Percentiles rank a stretch among this genome's conserved stretches.
Evolutionary conservation across 35 echinoderm and acorn worm species (phyloP).

Genomic region (Anneissia japonica): DNA sequence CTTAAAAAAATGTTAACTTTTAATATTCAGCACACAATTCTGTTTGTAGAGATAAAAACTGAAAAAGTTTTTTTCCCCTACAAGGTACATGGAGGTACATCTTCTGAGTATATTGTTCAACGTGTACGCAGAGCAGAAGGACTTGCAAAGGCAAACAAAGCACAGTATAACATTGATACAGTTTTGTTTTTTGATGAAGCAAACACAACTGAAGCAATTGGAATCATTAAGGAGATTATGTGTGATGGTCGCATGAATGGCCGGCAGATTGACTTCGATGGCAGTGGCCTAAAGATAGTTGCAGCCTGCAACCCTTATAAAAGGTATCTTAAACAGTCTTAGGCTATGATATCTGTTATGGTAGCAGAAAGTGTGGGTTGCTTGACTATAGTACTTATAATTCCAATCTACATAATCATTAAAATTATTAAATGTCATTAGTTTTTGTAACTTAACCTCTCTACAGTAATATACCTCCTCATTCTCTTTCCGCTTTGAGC

Average conservation of each 20-base stretch:
- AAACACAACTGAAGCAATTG: conserved; percentile 26
- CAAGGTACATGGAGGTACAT: background rate
- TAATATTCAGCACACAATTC: too few species aligned
- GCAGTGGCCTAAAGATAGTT: background rate
- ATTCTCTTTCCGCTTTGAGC: background rate
- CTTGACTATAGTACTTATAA: background rate
- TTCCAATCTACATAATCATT: too few species aligned
- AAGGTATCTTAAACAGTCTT: background rate
- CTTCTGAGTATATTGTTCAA: background rate
- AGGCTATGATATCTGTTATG: background rate
- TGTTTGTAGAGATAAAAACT: too few species aligned
- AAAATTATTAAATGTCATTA: too few species aligned
- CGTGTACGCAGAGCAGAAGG: background rate
- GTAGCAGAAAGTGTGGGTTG: background rate
- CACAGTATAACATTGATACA: conserved; percentile 1
- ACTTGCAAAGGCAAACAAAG: background rate
- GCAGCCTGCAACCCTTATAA: conserved; percentile 28
- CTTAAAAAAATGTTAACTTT: too few species aligned
- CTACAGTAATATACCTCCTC: background rate
- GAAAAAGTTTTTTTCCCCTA: background rate
- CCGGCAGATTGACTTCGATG: background rate
- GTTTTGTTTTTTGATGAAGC: conserved; percentile 29
- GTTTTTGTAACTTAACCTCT: background rate
- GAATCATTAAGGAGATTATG: conserved; percentile 28
- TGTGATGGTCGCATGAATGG: conserved; percentile 5